These are phyloP conservation scores for Corynorhinus townsendii DNA, from an alignment of 2,113 vertebrate genomes.

Conservation along the genomic window DNA sequence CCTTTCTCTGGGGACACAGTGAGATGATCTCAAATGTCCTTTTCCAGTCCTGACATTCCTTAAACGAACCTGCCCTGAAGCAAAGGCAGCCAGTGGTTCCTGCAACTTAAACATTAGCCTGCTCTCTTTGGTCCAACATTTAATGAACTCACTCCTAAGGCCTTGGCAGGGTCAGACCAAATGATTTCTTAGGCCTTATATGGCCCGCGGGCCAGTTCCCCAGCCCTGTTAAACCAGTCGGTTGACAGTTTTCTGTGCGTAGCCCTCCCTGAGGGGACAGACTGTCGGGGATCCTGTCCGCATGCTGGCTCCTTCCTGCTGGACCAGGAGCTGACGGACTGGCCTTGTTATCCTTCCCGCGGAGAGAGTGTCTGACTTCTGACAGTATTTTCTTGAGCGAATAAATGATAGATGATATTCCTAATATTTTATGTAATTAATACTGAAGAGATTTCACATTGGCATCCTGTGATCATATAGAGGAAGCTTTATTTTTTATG, in stretches of 20 bases:
- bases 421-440: neutral
- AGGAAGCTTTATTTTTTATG: neutral
- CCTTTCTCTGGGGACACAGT: neutral
- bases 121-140: no score
- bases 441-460: neutral
- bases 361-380: neutral
- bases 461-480: neutral
- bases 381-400: neutral
- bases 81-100: neutral
- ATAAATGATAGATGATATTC: neutral
- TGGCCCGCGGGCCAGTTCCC: no score
- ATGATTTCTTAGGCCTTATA: no score
- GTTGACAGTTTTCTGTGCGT: neutral
- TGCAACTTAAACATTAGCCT: no score
- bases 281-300: neutral
- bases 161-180: no score
- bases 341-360: neutral
- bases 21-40: neutral
- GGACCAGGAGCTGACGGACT: neutral
- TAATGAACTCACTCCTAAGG: no score
- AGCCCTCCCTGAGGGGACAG: fast-evolving
- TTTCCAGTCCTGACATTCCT: neutral
- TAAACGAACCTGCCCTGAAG: neutral
- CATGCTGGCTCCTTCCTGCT: neutral
- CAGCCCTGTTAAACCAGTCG: neutral